Evolutionary conservation across 2,888 invertebrate genomes (phyloP), one percentile per base, ranked within the genome.

Genomic region (Tipula unca): DNA sequence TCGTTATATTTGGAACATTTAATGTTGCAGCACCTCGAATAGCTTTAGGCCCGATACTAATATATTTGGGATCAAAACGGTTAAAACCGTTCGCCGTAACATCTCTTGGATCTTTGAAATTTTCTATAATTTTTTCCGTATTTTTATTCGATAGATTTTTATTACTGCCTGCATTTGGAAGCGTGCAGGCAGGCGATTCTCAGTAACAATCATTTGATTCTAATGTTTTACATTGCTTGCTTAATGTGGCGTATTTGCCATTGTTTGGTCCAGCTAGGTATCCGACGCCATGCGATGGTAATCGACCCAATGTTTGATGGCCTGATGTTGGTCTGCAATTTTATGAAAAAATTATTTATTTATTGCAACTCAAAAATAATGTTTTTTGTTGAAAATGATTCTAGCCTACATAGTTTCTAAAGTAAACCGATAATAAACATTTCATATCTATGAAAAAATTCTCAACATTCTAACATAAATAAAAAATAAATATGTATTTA

Each of bases 131-230:
- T 54, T 54, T 85, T 48, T 48, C 48, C 54, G 54, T 54, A 85
- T 85, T 85, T 84, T 84, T 35, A 36, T 84, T 84, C 17, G 35
- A 83, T 84, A 88, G 87, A 88, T 89, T 89, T 85, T 85, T 86
- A 88, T 89, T 89, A 89, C 89, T 90, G 91, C 91, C 91, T 91
- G 91, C 91, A 91, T 90, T 89, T 87, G 90, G 89, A 87, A 89
- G 88, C 88, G 91, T 93, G 94, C 94, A 91, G 91, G 91, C 91
- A 90, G 91, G 90, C 90, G 91, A 91, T 92, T 95, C 96, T 97
- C 96, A 97, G 96, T 97, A 97, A 93, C 97, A 97, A 92, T 97
- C 97, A 90, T 94, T 96, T 89, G 96, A 95, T 92, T 97, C 97
- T 86, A 97, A 93, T 89, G 97, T 97, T 93, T 97, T 97, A 95